These are phyloP conservation scores for Lathamus discolor DNA, from an alignment of 2,113 vertebrate species.

Conservation along the genomic window DNA sequence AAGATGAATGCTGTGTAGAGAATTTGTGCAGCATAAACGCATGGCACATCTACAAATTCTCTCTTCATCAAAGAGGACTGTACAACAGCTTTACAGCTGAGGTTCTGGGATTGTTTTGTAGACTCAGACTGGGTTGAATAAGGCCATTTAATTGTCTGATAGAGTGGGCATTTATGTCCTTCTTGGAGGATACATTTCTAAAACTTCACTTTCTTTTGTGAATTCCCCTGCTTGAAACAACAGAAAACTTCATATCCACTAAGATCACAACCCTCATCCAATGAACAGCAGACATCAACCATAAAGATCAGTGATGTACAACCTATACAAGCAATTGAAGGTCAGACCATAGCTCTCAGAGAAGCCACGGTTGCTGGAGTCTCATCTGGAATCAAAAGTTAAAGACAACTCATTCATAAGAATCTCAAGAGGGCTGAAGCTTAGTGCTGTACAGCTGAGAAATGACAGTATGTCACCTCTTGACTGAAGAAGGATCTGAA, in stretches of 20 bases:
- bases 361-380: background rate
- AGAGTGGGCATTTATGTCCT: no score
- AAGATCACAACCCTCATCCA: background rate
- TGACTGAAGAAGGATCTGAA: background rate
- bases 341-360: background rate
- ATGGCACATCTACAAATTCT: background rate
- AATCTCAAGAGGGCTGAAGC: background rate
- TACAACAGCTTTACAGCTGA: background rate
- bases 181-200: no score
- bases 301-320: background rate
- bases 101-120: background rate
- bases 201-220: background rate
- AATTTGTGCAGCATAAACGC: background rate
- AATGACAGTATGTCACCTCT: background rate
- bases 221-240: background rate
- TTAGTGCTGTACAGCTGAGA: background rate
- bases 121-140: background rate
- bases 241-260: background rate
- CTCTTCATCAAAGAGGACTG: background rate
- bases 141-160: background rate
- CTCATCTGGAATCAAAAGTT: background rate
- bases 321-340: background rate
- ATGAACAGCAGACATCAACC: background rate
- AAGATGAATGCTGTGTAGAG: background rate
- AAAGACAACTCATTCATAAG: background rate